Evolutionary conservation across 1,140 invertebrate genomes (phyloP).

Genomic region (Drosophila lacertosa): DNA sequence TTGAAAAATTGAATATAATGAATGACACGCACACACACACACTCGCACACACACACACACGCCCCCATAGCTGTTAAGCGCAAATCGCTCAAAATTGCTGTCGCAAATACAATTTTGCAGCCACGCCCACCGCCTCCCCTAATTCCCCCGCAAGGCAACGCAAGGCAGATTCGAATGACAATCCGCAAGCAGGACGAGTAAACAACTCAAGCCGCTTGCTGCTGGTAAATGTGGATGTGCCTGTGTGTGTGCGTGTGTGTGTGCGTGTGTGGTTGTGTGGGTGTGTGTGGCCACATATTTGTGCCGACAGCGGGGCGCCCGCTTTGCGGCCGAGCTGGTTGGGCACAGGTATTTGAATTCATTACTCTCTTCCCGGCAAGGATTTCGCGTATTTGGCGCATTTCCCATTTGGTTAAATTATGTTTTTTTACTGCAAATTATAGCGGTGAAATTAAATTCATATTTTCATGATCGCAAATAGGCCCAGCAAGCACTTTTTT

Average conservation of each 20-base stretch:
- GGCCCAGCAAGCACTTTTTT: constrained; percentile 65
- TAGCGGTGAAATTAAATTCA: constrained; percentile 76
- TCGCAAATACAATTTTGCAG: constrained; percentile 75
- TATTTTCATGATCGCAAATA: constrained; percentile 79
- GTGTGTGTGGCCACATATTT: constrained; percentile 35
- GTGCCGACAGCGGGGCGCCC: constrained; percentile 38
- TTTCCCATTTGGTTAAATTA: constrained; percentile 63
- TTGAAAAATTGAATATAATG: constrained; percentile 81
- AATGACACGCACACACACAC: constrained; percentile 57
- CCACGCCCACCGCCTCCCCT: neutral
- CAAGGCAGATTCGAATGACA: constrained; percentile 73
- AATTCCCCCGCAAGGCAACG: constrained; percentile 40
- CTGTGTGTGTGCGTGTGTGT: neutral
- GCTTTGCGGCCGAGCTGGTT: constrained; percentile 17
- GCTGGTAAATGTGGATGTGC: neutral
- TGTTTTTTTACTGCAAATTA: constrained; percentile 69
- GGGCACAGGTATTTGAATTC: constrained; percentile 72
- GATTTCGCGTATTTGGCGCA: constrained; percentile 55
- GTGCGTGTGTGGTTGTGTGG: constrained; percentile 10
- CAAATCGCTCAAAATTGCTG: constrained; percentile 79
- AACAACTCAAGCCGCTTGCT: constrained; percentile 26
- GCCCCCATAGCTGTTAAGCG: constrained; percentile 53
- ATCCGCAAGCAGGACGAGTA: constrained; percentile 46
- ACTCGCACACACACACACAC: neutral
- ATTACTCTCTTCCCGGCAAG: constrained; percentile 69